Conservation (phyloP, 1,140 invertebrate genomes). For the Druon quercuslanigerum region DNA sequence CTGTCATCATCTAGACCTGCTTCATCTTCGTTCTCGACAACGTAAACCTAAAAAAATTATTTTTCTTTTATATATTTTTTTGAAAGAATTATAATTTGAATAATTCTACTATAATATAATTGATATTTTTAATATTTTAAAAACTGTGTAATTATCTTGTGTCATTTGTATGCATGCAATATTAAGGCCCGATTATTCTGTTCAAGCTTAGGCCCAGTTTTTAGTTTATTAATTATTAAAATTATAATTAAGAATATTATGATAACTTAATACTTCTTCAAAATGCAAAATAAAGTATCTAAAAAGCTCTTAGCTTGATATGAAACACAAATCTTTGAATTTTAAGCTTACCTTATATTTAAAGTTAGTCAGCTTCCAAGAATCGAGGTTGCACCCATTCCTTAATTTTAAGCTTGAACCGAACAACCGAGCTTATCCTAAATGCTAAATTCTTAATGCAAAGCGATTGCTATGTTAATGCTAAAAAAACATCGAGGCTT, state of each 20-base stretch:
- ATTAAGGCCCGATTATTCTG: neutral
- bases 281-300: neutral
- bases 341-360: slow-evolving; percentile 13
- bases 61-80: slow-evolving; percentile 20
- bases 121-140: too few species aligned
- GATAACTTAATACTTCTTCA: too few species aligned
- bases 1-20: slow-evolving; percentile 64
- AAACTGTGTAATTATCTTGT: too few species aligned
- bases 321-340: neutral
- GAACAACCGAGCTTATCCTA: neutral
- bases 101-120: neutral
- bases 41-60: slow-evolving; percentile 62
- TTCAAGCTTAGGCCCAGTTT: neutral
- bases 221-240: neutral
- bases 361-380: slow-evolving; percentile 21
- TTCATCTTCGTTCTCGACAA: slow-evolving; percentile 66
- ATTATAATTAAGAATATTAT: neutral
- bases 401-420: slow-evolving; percentile 4
- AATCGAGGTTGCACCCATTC: slow-evolving; percentile 12
- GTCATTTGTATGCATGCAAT: neutral
- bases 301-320: neutral
- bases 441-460: neutral
- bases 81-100: neutral
- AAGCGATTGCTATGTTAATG: neutral
- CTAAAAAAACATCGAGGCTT: neutral